Conservation (phyloP, 2,888 invertebrate genomes). For the Timema cristinae region DNA sequence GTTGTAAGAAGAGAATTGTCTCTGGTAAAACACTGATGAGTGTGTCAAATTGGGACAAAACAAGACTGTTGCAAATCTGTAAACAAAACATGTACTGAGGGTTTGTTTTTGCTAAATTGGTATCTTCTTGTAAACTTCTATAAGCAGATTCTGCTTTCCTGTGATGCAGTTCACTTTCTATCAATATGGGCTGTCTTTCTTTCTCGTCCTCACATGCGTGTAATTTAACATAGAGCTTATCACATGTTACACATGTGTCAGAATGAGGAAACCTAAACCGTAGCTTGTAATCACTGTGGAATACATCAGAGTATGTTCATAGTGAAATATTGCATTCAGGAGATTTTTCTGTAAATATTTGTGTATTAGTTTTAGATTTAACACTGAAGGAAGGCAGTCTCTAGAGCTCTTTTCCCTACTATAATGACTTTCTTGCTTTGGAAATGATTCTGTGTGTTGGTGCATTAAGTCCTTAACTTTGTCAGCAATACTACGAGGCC, state of each 20-base stretch:
- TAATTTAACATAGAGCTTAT: slow-evolving; percentile 14
- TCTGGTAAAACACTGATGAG: slow-evolving; percentile 2
- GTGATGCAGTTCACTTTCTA: slow-evolving; percentile 17
- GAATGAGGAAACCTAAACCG: slow-evolving; percentile 13
- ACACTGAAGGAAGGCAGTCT: slow-evolving; percentile 16
- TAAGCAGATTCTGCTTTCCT: slow-evolving; percentile 11
- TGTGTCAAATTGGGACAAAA: slow-evolving; percentile 17
- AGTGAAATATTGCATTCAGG: neutral
- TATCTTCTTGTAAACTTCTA: neutral
- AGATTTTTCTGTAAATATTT: slow-evolving; percentile 14
- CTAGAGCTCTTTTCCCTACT: neutral
- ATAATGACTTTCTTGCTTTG: slow-evolving; percentile 20
- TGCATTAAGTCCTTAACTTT: neutral
- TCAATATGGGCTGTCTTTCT: neutral
- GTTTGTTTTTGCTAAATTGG: slow-evolving; percentile 6
- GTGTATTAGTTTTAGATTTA: slow-evolving; percentile 12
- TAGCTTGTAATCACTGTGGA: slow-evolving; percentile 3
- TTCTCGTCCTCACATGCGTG: neutral
- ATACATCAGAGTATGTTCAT: slow-evolving; percentile 15
- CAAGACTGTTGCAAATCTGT: slow-evolving; percentile 19
- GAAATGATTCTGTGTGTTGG: slow-evolving; percentile 11
- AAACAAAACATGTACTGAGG: neutral
- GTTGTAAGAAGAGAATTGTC: no score
- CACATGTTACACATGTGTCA: slow-evolving; percentile 17
- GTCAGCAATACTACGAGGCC: neutral